A percentile compares a stretch with the other conserved stretches of the same genome.
Conservation (phyloP, 2,113 vertebrate genomes). For the Ammodytes dubius region DNA sequence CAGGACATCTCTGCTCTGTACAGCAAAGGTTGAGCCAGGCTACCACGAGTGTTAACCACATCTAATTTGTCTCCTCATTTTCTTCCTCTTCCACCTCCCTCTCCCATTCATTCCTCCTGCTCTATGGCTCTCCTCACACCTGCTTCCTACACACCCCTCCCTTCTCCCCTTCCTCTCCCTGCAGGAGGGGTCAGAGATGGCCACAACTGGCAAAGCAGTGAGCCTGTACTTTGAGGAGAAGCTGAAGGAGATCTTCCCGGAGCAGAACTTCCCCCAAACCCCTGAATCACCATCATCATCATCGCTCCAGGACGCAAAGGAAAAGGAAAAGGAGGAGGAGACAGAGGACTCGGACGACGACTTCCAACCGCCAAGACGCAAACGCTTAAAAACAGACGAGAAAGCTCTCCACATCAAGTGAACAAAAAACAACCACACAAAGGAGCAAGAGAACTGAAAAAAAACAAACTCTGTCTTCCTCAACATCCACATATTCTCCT, state of each 20-base stretch:
- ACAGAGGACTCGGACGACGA: slow-evolving; percentile 97
- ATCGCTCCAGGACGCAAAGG: slow-evolving; percentile 85
- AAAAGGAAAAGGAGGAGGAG: slow-evolving; percentile 89
- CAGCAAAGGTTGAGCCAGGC: slow-evolving; percentile 89
- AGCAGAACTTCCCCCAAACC: slow-evolving; percentile 92
- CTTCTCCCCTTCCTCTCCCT: slow-evolving; percentile 21
- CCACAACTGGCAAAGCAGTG: slow-evolving; percentile 95
- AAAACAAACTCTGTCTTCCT: slow-evolving; percentile 67
- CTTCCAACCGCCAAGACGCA: slow-evolving; percentile 95
- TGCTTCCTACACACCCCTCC: slow-evolving; percentile 34
- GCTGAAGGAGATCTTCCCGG: slow-evolving; percentile 93
- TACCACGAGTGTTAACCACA: slow-evolving; percentile 75
- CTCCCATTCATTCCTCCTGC: slow-evolving; percentile 59
- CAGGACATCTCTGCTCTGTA: slow-evolving; percentile 82
- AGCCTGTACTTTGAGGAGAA: slow-evolving; percentile 96
- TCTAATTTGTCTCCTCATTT: slow-evolving; percentile 81
- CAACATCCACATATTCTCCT: slow-evolving; percentile 18
- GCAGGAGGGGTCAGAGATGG: slow-evolving; percentile 98
- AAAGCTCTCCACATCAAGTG: slow-evolving; percentile 96
- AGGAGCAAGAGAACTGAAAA: slow-evolving; percentile 47
- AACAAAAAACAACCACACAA: slow-evolving; percentile 36
- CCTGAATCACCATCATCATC: slow-evolving; percentile 86
- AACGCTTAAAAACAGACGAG: slow-evolving; percentile 97
- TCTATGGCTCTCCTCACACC: slow-evolving; percentile 31
- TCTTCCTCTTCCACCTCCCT: slow-evolving; percentile 57